A percentile compares a stretch with the other conserved stretches of the same genome.
phyloP scores from a whole-genome alignment of 2,113 vertebrate genomes.

The Lophotis ruficrista region DNA sequence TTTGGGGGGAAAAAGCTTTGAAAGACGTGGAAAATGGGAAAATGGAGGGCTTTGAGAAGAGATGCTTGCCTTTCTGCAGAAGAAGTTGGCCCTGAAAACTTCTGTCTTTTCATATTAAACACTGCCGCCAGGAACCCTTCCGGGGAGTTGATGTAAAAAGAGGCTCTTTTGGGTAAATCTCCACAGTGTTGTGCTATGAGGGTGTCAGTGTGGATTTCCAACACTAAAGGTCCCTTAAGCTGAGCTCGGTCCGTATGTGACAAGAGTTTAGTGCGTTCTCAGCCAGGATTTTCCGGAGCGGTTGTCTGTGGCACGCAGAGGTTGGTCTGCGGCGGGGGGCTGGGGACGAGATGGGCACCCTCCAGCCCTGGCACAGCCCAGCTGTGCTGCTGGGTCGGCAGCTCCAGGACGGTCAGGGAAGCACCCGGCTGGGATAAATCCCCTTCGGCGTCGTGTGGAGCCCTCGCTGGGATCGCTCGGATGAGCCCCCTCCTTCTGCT shows the following conservation, averaged over 20 bases:
- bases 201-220: fast-evolving
- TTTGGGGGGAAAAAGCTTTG: neutral
- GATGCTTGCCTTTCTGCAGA: neutral
- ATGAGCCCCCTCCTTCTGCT: fast-evolving
- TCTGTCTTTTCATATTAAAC: fast-evolving
- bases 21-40: neutral
- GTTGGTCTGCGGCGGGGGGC: neutral
- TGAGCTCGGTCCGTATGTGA: fast-evolving
- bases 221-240: neutral
- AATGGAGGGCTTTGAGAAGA: fast-evolving
- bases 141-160: neutral
- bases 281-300: fast-evolving
- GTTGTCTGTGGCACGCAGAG: fast-evolving
- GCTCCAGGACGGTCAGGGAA: neutral
- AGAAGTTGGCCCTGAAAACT: neutral
- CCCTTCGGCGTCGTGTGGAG: fast-evolving
- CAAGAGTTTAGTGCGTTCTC: fast-evolving
- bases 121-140: neutral
- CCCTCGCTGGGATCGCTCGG: neutral
- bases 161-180: neutral
- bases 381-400: too few relatives aligned
- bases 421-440: neutral
- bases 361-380: neutral
- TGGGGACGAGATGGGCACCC: neutral
- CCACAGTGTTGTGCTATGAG: fast-evolving